Evolutionary conservation across 37 sponge, comb jelly and placozoan species (phyloP), one percentile per base, ranked within the genome.

Genomic region (Halichondria panicea): DNA sequence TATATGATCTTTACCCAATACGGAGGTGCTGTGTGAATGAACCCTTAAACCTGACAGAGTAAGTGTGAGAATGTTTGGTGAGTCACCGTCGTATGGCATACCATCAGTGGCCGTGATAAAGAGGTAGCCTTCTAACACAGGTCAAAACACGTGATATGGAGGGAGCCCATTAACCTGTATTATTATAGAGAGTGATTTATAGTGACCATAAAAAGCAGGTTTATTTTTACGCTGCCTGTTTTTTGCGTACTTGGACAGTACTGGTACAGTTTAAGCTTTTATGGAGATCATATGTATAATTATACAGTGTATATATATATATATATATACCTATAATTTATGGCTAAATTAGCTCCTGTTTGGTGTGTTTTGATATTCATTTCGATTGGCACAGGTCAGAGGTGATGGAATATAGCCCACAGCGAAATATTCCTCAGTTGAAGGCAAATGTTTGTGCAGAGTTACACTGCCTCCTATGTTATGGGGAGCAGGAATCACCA

Each of bases 351-450:
- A 48, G 13, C 11, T 15, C n/a, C n/a, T n/a, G n/a, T 48, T 48
- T 48, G 13, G 15, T 48, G 52, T 48, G 52, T 48, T 18, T 48
- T 48, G 15, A 48, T 48, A 18, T 48, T 48, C 11, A 11, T 48
- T 48, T 48, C 52, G 13, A 11, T n/a, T n/a, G n/a, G 46, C 35
- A 30, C 54, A 87, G 87, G 36, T 36, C 55, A 34, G 88, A 87
- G 53, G 66, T 87, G 6, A 15, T 18, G 25, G 19, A 40, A 58
- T 87, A 55, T 45, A 87, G 88, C 48, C 82, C 88, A 8, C 60
- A 62, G 38, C 43, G n/a, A 35, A 32, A 39, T 3, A 15, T 35
- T 2, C 43, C 46, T 33, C 32, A 34, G 3, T 21, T 73, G 53
- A 2, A 43, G 3, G 11, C n/a, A n/a, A 19, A 0, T 36, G 24